Conservation (phyloP, 2,113 vertebrate genomes). For the Neofelis nebulosa region DNA sequence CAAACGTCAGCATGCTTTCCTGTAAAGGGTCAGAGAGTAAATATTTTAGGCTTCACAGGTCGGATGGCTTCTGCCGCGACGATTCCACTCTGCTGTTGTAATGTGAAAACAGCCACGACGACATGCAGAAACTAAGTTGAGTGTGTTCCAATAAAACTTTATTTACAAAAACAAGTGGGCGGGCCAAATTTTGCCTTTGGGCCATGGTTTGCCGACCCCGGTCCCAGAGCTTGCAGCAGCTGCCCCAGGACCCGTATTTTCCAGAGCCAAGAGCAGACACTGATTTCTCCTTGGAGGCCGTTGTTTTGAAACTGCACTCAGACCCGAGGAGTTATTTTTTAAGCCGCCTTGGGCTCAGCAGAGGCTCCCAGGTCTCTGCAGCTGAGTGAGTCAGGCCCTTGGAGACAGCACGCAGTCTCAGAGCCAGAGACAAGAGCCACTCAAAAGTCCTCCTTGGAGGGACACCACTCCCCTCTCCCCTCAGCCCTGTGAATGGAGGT, state of each 20-base stretch:
- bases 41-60: no score
- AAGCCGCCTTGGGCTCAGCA: neutral
- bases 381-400: neutral
- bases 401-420: neutral
- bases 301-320: slow-evolving; percentile 44
- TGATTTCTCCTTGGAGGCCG: neutral
- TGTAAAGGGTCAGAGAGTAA: neutral
- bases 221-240: neutral
- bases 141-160: neutral
- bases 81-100: neutral
- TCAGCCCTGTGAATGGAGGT: neutral
- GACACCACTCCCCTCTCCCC: neutral
- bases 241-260: neutral
- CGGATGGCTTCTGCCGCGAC: neutral
- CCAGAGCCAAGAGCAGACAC: neutral
- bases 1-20: neutral
- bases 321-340: neutral
- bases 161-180: neutral
- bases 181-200: rapidly evolving
- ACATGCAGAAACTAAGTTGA: neutral
- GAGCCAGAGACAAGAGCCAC: neutral
- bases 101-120: neutral
- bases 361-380: neutral
- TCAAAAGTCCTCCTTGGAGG: neutral
- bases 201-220: neutral